Conservation (phyloP, 2,888 invertebrate species). For the Ennomos fuscantarius region DNA sequence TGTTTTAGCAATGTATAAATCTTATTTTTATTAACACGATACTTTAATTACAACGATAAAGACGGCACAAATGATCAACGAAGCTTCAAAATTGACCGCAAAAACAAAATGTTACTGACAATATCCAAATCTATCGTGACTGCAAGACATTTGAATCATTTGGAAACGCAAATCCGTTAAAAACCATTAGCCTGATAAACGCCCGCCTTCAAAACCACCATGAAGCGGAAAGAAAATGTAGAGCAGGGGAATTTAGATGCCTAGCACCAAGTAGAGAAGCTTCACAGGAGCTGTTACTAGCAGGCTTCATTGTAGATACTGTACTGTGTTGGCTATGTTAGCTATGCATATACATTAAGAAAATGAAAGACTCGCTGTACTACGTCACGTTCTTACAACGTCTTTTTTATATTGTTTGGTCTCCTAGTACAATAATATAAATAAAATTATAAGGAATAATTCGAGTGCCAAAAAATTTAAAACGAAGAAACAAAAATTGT, state of each 20-base stretch:
- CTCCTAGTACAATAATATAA: too few species aligned
- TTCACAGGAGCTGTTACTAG: constrained; percentile 38
- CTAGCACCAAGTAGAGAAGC: constrained; percentile 40
- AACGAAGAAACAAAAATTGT: too few species aligned
- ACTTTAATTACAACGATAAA: too few species aligned
- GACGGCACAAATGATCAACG: constrained; percentile 2
- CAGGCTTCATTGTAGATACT: too few species aligned
- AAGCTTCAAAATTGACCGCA: constrained; percentile 14
- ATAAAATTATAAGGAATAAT: too few species aligned
- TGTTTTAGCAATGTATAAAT: too few species aligned
- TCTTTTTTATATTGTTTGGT: too few species aligned
- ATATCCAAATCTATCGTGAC: constrained; percentile 42
- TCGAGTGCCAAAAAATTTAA: too few species aligned
- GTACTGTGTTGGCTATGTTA: not conserved
- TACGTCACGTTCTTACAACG: too few species aligned
- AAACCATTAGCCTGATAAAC: constrained; percentile 24
- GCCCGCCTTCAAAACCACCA: constrained; percentile 27
- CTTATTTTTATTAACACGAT: not conserved
- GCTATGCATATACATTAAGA: constrained; percentile 1
- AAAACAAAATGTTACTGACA: constrained; percentile 9
- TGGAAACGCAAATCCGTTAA: constrained; percentile 37
- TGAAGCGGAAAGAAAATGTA: constrained; percentile 32
- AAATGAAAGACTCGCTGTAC: too few species aligned
- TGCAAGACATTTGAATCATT: constrained; percentile 32
- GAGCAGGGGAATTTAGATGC: constrained; percentile 25